Evolutionary conservation across 2,797 vertebrate species (phyloP), one percentile per base, ranked within the genome.

Genomic region (Sciurus carolinensis): DNA sequence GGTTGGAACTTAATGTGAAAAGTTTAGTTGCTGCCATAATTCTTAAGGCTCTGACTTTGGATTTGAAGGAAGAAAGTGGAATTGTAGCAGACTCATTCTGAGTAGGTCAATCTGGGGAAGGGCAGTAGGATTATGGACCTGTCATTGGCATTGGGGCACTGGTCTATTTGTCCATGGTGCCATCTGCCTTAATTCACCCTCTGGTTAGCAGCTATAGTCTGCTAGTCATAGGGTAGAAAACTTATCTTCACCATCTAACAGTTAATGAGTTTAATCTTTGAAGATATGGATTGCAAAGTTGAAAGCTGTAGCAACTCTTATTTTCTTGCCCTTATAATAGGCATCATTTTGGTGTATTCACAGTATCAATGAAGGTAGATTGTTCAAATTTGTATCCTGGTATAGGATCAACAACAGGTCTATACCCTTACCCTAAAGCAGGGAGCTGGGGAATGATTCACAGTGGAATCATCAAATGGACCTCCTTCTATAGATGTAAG

Each of bases 401-500:
- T 17, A 12, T n/a, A 50, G 87, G 59, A 87, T 73, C 82, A 81
- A 57, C 1, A 12, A 39, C 75, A 96, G 79, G 66, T 42, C 79
- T 87, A 66, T 7, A 47, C 36, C 73, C 62, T 82, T 83, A 57
- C 81, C 66, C 47, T 9, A 3, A 2, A 2, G 36, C 22, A 44
- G 50, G 50, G 42, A 87, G 50, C 72, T 0, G 0, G 36, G 0
- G 47, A 28, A 2, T 1, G 59, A 71, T 30, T 99, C 96, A 98
- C 69, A 99, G 97, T 0, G 98, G 98, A 71, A 98, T 89, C 97
- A 98, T 98, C 9, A 97, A 96, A 54, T 77, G 98, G 54, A 94
- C 95, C 97, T 99, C 98, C 59, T 98, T 96, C 94, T 99, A 52
- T 99, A 99, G 92, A 99, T 91, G 81, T 98, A 97, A 0, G 98